Conservation (phyloP, 2,797 vertebrate species). For the Lagorchestes hirsutus region DNA sequence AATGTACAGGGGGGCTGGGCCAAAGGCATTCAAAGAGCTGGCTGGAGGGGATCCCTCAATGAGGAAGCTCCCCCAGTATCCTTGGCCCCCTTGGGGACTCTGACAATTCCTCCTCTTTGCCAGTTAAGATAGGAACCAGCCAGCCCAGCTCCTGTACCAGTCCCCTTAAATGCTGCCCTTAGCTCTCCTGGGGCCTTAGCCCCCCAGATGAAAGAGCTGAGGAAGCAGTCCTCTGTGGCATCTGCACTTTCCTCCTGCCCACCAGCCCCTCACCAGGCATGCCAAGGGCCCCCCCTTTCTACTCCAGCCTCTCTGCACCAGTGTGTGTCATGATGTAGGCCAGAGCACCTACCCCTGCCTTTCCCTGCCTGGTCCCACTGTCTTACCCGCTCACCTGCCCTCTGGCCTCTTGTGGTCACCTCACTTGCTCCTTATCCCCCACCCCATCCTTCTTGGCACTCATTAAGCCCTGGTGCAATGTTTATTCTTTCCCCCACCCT, state of each 20-base stretch:
- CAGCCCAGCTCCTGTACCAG: too few relatives aligned
- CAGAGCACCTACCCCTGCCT: too few relatives aligned
- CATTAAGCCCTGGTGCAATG: background rate
- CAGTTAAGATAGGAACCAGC: background rate
- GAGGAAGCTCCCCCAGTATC: background rate
- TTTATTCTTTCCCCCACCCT: too few relatives aligned
- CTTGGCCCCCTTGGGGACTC: background rate
- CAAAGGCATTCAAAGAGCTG: background rate
- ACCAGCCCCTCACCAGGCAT: background rate
- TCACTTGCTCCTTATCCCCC: too few relatives aligned
- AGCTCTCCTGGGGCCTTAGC: background rate
- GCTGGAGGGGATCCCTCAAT: background rate
- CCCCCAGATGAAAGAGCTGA: background rate
- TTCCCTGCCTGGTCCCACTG: too few relatives aligned
- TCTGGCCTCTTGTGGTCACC: too few relatives aligned
- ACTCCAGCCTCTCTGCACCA: too few relatives aligned
- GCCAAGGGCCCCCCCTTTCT: background rate
- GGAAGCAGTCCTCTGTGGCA: background rate
- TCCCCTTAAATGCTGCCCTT: background rate
- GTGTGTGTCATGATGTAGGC: too few relatives aligned
- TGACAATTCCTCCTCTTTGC: background rate
- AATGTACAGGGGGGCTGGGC: background rate
- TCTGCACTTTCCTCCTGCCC: background rate
- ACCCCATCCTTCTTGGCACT: background rate
- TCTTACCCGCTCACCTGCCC: too few relatives aligned